Conservation (phyloP, 2,888 invertebrate genomes). For the Macrosiphum euphorbiae region DNA sequence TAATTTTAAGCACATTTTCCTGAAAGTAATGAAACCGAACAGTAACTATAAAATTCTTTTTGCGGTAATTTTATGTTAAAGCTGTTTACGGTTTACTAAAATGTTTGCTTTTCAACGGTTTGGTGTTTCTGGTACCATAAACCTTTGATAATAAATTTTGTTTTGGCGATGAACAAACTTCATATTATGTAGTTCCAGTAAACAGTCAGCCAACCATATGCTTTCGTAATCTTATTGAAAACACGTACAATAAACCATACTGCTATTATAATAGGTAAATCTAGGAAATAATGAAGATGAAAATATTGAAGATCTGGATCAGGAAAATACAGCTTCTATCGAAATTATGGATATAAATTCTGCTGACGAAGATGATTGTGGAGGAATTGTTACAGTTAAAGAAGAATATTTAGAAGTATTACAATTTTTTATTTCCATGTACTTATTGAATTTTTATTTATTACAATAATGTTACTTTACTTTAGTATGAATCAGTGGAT, state of each 20-base stretch:
- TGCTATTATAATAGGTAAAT: conserved; percentile 29
- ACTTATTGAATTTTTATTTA: neutral
- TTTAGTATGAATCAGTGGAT: conserved; percentile 45
- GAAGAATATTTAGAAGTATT: conserved; percentile 49
- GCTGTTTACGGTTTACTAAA: too few species aligned
- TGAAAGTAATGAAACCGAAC: too few species aligned
- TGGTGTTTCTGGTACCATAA: too few species aligned
- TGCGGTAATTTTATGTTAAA: too few species aligned
- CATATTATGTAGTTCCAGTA: too few species aligned
- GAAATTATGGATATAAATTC: conserved; percentile 58
- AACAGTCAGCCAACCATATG: too few species aligned
- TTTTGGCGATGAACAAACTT: neutral
- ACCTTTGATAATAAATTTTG: neutral
- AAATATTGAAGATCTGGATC: neutral
- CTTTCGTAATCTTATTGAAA: neutral
- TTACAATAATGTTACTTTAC: conserved; percentile 7
- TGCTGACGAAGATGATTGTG: conserved; percentile 28
- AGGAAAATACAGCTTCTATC: neutral
- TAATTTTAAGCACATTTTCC: too few species aligned
- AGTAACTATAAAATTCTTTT: too few species aligned
- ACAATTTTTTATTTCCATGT: neutral
- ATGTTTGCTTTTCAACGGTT: too few species aligned
- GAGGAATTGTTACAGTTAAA: conserved; percentile 51
- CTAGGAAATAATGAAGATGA: conserved; percentile 45
- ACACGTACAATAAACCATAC: neutral